Percentiles rank a stretch among this genome's conserved stretches.
phyloP scores from a whole-genome alignment of 2,113 vertebrate species.

The Dasyurus viverrinus region DNA sequence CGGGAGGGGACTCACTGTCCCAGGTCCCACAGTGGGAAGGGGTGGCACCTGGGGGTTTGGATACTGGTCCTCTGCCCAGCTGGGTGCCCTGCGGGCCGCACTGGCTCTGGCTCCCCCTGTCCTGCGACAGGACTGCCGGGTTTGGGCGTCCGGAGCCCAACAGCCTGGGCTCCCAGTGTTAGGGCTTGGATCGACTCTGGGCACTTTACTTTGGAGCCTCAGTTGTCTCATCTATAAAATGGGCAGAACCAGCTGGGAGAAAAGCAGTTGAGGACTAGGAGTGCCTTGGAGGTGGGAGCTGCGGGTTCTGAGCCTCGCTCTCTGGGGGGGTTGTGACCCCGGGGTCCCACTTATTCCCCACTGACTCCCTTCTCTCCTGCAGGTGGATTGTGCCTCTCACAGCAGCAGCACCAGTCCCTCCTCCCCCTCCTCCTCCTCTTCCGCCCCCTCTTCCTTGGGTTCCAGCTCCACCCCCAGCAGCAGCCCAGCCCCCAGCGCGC shows the following conservation, averaged over 20 bases:
- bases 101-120: not conserved
- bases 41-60: not conserved
- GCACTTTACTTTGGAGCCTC: not conserved
- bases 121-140: too few species aligned
- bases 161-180: not conserved
- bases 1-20: not conserved
- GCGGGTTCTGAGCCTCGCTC: too few species aligned
- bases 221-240: not conserved
- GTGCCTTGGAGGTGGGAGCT: not conserved
- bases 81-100: too few species aligned
- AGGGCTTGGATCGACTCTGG: not conserved
- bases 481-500: conserved; percentile 81
- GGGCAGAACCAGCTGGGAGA: not conserved
- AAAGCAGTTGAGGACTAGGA: not conserved
- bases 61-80: too few species aligned
- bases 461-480: conserved; percentile 76
- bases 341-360: not conserved
- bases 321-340: not conserved
- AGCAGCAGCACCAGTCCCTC: conserved; percentile 80
- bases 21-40: not conserved
- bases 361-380: conserved; percentile 16
- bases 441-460: conserved; percentile 53
- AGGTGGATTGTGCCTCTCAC: conserved; percentile 89
- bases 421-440: conserved; percentile 52
- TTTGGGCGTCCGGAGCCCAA: too few species aligned